These are phyloP conservation scores for Oreochromis aureus DNA, from an alignment of 2,113 vertebrate species.

Conservation along the genomic window DNA sequence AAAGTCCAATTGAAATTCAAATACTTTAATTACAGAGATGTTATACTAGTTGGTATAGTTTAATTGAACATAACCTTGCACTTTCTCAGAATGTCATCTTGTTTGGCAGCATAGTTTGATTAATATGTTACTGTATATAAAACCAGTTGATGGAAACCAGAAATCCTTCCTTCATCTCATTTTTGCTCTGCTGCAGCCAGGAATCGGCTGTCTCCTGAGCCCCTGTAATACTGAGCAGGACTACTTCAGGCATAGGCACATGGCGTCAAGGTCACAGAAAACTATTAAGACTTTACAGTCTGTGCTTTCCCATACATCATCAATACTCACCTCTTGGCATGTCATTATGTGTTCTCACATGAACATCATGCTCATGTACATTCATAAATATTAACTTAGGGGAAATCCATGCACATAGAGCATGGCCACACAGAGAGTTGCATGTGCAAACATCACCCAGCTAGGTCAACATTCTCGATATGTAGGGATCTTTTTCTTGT, in stretches of 20 bases:
- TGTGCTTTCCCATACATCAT: neutral
- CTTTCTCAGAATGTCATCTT: conserved; percentile 38
- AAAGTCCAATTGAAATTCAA: neutral
- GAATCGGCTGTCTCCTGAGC: neutral
- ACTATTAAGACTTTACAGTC: conserved; percentile 18
- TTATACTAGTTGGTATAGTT: neutral
- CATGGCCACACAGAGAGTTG: neutral
- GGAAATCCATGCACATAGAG: neutral
- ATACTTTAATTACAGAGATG: neutral
- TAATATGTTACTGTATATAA: conserved; percentile 56
- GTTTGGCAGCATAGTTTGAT: conserved; percentile 31
- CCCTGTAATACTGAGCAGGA: conserved; percentile 42
- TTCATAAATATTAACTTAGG: neutral
- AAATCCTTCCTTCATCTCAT: conserved; percentile 16
- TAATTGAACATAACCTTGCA: conserved; percentile 40
- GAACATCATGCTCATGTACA: neutral
- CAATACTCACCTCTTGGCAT: neutral
- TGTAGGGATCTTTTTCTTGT: neutral
- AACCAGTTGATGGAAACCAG: conserved; percentile 1
- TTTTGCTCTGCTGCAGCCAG: conserved; percentile 24
- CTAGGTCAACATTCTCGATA: neutral
- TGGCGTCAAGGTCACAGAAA: conserved; percentile 53
- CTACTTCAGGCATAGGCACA: conserved; percentile 36
- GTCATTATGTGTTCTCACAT: neutral
- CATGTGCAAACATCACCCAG: neutral